Percentiles rank a stretch among this genome's conserved stretches.
Conservation (phyloP, 2,113 vertebrate genomes). For the Garra rufa region DNA sequence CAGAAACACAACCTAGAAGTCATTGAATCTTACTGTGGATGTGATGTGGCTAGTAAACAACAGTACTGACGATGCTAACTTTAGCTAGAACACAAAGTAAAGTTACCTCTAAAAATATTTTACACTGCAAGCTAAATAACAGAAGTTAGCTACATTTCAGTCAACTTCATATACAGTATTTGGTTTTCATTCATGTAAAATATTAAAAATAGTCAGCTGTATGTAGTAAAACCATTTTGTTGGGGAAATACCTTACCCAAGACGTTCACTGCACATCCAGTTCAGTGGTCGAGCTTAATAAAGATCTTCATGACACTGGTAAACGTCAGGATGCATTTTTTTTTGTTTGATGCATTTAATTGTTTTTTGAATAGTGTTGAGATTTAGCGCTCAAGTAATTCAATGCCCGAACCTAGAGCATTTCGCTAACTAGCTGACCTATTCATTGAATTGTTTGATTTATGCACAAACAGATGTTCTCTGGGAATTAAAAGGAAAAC, state of each 20-base stretch:
- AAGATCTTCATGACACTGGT: too few species aligned
- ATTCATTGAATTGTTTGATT: too few species aligned
- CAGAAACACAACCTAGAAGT: not conserved
- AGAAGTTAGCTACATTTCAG: not conserved
- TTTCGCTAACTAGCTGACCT: too few species aligned
- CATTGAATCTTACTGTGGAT: not conserved
- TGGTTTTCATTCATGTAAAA: not conserved
- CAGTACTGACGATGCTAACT: too few species aligned
- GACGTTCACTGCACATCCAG: not conserved
- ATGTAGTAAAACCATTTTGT: not conserved
- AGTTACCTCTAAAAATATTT: not conserved
- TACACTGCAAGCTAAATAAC: not conserved
- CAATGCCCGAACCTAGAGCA: not conserved
- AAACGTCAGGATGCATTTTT: not conserved
- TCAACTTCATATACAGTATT: not conserved
- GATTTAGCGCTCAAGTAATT: not conserved
- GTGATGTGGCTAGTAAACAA: too few species aligned
- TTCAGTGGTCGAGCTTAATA: not conserved
- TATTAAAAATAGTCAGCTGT: too few species aligned
- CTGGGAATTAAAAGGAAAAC: not conserved
- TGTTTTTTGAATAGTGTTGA: not conserved
- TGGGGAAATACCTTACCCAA: not conserved
- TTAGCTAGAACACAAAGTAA: too few species aligned
- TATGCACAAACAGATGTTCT: too few species aligned
- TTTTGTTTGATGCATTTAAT: not conserved